Base-by-base conservation (phyloP, 2,888 invertebrate species). In the Euplexia lucipara region DNA sequence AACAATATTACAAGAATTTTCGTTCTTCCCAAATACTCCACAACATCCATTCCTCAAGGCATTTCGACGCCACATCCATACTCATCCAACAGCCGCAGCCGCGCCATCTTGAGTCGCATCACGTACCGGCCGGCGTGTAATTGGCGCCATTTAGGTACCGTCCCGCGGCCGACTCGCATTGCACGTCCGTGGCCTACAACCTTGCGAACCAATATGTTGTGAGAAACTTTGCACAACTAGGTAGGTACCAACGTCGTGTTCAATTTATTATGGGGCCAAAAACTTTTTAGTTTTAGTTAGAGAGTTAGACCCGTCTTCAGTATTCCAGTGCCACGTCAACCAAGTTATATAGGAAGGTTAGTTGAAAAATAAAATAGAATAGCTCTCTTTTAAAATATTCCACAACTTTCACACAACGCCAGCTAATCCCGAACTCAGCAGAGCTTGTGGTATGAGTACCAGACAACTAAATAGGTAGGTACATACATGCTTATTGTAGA, bases 51-150 rank as follows among this genome's bases (percentile, higher is more conserved):
- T 14, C 8, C 10, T 1, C n/a, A n/a, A n/a, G n/a, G 0, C 8
- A 42, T 16, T 20, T 37, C 18, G 20, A 5, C 35, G 30, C 26
- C 75, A 45, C 41, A 89, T 93, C 92, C 92, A 86, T 70, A 82
- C 60, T 70, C 79, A 64, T 70, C 83, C 59, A 75, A 73, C 85
- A 34, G 14, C 32, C 44, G 35, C 42, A 37, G 53, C 34, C 58
- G 65, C 70, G 84, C 88, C 87, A 91, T 95, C 92, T 87, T 82
- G 84, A 89, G 76, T 85, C 95, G 85, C 79, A 83, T 91, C 95
- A 95, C 95, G 95, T 94, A 87, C 86, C 87, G 92, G 91, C 89
- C 92, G 90, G 88, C 86, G 87, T 89, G 94, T 95, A 95, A 95
- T 95, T 95, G 95, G 91, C 89, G 87, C 92, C 92, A 91, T 95